Conservation (phyloP, 2,113 vertebrate species). For the Nothobranchius furzeri region DNA sequence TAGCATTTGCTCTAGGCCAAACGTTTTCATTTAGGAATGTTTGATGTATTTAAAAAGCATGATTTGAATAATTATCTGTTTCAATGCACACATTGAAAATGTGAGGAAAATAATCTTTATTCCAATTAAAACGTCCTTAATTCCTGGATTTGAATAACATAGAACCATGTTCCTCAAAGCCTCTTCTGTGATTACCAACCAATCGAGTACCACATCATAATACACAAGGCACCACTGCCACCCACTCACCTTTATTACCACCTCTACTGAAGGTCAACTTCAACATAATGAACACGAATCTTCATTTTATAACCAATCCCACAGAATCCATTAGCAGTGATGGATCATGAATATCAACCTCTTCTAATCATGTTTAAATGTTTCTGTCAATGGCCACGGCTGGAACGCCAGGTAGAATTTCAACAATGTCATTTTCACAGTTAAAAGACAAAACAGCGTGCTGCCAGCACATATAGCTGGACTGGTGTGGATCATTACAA, state of each 20-base stretch:
- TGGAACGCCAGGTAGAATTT: background rate
- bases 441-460: background rate
- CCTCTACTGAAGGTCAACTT: conserved; percentile 47
- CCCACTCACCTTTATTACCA: conserved; percentile 26
- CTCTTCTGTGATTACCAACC: background rate
- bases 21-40: background rate
- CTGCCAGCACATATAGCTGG: background rate
- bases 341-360: conserved; percentile 11
- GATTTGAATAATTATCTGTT: no score
- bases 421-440: background rate
- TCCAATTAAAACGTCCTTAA: no score
- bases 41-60: background rate
- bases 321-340: conserved; percentile 36
- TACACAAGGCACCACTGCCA: background rate
- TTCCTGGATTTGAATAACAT: background rate
- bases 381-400: conserved; percentile 7
- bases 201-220: conserved; percentile 2
- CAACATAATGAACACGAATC: conserved; percentile 22
- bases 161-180: background rate
- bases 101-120: background rate
- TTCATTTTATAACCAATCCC: conserved; percentile 23
- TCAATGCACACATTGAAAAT: background rate
- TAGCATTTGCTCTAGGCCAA: no score
- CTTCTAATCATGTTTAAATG: conserved; percentile 34
- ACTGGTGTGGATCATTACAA: background rate